Evolutionary conservation across 2,888 invertebrate genomes (phyloP).

Genomic region (Agonum fuliginosum): DNA sequence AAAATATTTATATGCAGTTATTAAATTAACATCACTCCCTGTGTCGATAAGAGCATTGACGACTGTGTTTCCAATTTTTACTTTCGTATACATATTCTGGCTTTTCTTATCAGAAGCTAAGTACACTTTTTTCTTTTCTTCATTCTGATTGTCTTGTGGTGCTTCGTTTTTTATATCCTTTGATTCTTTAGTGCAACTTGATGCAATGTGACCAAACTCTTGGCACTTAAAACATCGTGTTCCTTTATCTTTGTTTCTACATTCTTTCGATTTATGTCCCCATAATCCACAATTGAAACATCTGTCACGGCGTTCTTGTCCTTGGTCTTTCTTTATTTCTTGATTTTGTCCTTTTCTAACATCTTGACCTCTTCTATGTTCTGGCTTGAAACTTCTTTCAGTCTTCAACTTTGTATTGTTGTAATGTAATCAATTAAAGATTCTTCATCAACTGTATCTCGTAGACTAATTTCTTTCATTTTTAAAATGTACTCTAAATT

Average conservation of each 20-base stretch:
- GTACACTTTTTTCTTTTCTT: neutral
- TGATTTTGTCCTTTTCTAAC: neutral
- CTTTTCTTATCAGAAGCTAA: neutral
- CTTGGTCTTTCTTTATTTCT: slow-evolving; percentile 48
- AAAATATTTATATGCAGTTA: neutral
- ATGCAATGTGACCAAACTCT: slow-evolving; percentile 61
- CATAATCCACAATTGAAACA: neutral
- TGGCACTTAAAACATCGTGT: slow-evolving; percentile 63
- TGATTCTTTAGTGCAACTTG: neutral
- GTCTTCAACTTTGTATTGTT: slow-evolving; percentile 29
- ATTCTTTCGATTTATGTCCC: slow-evolving; percentile 50
- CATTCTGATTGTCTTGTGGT: neutral
- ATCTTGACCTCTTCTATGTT: neutral
- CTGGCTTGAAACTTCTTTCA: slow-evolving; percentile 58
- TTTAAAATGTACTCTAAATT: slow-evolving; percentile 61
- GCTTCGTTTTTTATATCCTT: neutral
- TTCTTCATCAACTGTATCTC: slow-evolving; percentile 59
- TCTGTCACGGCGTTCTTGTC: neutral
- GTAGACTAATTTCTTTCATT: slow-evolving; percentile 61
- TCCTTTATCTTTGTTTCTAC: slow-evolving; percentile 58
- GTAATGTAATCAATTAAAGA: slow-evolving; percentile 62
- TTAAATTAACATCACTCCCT: slow-evolving; percentile 2
- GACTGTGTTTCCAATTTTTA: neutral
- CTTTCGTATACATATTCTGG: neutral
- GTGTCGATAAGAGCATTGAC: neutral